Conservation (phyloP, 2,797 vertebrate species). For the Anguilla megastoma region DNA sequence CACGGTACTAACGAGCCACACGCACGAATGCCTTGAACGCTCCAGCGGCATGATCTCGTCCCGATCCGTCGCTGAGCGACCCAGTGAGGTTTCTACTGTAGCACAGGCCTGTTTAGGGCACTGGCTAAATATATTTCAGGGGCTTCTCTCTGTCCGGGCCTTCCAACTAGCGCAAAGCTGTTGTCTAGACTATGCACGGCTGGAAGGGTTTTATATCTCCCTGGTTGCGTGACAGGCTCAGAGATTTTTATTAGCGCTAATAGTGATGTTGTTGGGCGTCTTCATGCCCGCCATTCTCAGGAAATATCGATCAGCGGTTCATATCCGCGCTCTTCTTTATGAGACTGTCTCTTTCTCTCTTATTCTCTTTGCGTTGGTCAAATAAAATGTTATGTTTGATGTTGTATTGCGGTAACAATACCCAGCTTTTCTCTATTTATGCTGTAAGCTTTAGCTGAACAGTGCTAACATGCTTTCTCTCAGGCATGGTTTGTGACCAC, state of each 20-base stretch:
- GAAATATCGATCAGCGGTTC: neutral
- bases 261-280: neutral
- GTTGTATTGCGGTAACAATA: neutral
- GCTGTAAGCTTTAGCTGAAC: neutral
- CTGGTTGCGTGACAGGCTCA: neutral
- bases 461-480: slow-evolving; percentile 4
- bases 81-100: neutral
- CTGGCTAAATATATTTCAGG: slow-evolving; percentile 47
- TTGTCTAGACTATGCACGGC: slow-evolving; percentile 2
- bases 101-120: slow-evolving; percentile 1
- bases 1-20: neutral
- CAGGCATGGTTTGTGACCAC: neutral
- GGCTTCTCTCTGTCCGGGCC: slow-evolving; percentile 15
- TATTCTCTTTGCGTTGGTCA: neutral
- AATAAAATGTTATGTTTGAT: slow-evolving; percentile 10
- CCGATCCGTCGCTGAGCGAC: neutral
- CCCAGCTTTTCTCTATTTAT: neutral
- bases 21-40: neutral
- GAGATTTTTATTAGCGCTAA: slow-evolving; percentile 11
- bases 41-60: neutral
- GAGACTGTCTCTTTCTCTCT: neutral
- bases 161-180: slow-evolving; percentile 7
- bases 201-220: slow-evolving; percentile 1
- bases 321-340: neutral
- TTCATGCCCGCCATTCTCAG: neutral